Evolutionary conservation across 2,113 vertebrate species (phyloP).

Genomic region (Cyprinodon tularosa): DNA sequence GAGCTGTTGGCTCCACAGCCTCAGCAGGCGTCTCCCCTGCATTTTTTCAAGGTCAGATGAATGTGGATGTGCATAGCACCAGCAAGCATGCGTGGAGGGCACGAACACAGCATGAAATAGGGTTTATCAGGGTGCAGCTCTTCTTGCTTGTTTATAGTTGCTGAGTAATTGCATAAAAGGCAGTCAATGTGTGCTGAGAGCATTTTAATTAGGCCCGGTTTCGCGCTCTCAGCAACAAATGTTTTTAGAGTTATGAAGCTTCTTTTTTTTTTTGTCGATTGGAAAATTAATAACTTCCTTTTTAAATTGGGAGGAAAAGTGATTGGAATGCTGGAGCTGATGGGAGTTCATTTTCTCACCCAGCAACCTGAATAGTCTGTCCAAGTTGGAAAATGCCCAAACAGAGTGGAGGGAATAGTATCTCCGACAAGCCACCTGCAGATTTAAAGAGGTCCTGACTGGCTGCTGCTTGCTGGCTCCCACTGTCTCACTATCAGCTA

Average conservation of each 20-base stretch:
- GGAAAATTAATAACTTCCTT: slow-evolving; percentile 68
- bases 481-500: slow-evolving; percentile 40
- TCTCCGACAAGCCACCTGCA: slow-evolving; percentile 49
- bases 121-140: slow-evolving; percentile 39
- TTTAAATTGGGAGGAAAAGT: slow-evolving; percentile 44
- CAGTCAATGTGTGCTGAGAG: slow-evolving; percentile 58
- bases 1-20: slow-evolving; percentile 40
- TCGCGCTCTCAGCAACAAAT: slow-evolving; percentile 55
- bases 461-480: slow-evolving; percentile 38
- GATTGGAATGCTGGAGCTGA: slow-evolving; percentile 45
- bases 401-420: slow-evolving; percentile 28
- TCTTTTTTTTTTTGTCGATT: slow-evolving; percentile 60
- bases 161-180: slow-evolving; percentile 53
- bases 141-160: slow-evolving; percentile 46
- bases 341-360: slow-evolving; percentile 36
- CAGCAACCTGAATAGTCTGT: slow-evolving; percentile 25
- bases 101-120: slow-evolving; percentile 44
- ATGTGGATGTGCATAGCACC: not conserved
- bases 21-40: slow-evolving; percentile 39
- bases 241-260: slow-evolving; percentile 60
- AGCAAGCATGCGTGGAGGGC: slow-evolving; percentile 1
- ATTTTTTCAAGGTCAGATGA: slow-evolving; percentile 72
- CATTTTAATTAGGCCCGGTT: slow-evolving; percentile 71
- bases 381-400: slow-evolving; percentile 58
- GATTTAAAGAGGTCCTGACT: slow-evolving; percentile 57